Base-by-base conservation (phyloP, 2,888 invertebrate species). In the Craniophora ligustri region DNA sequence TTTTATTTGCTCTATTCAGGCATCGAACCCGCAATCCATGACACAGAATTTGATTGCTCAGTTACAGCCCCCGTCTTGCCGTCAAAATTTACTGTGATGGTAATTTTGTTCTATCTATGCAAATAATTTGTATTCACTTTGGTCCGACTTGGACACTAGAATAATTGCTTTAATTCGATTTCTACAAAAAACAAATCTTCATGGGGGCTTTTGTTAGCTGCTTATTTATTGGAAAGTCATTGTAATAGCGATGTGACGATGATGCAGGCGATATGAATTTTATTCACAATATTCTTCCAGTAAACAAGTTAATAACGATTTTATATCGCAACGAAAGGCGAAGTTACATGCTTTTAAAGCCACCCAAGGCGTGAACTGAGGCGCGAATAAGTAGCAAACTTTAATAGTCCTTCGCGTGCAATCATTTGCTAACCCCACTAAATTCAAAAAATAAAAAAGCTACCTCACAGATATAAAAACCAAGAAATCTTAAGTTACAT, bases 331-430 rank as follows among this genome's bases (percentile, higher is more conserved):
- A 28, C 10, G 23, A 19, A 30, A 32, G 45, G 48, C 41, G 36
- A 54, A 51, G 57, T 59, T 65, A 53, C 55, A 59, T 72, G 57
- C 65, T 68, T 58, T 68, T 58, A 64, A 55, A 70, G 75, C 67
- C 59, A 72, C 74, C 70, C 60, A 50, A 71, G 73, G 51, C 61
- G 72, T 53, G 67, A 76, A 77, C 75, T 77, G 76, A 78, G 72
- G 75, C 73, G 72, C 60, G 71, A 75, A 77, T 82, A 82, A 84
- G 78, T 81, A 72, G 75, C 62, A 64, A 81, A 83, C 74, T 82
- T 84, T 72, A 73, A 76, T 74, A 72, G 70, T 74, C 73, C 73
- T 77, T 64, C 53, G 70, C 68, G 75, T 72, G 74, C 68, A 72
- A 72, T 76, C 68, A 66, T 54, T 60, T 50, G 57, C 64, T 67